phyloP scores from a whole-genome alignment of 2,113 vertebrate species.

The Ursus arctos region DNA sequence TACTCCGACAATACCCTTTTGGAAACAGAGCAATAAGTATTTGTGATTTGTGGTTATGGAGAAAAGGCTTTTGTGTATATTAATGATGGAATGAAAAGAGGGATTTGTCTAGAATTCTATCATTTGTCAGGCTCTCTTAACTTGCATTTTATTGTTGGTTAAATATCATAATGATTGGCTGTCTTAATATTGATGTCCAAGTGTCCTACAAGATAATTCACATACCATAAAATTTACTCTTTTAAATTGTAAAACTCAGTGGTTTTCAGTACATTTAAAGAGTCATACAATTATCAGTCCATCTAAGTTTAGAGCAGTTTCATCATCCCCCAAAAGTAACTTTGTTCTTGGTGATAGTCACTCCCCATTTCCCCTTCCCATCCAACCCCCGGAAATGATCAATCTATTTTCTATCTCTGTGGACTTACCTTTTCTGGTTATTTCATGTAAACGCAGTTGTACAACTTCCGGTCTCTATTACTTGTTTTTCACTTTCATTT shows the following conservation, averaged over 20 bases:
- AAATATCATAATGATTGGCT: not conserved
- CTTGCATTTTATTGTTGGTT: not conserved
- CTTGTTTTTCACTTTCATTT: not conserved
- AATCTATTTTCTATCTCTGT: not conserved
- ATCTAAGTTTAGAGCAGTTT: constrained; percentile 31
- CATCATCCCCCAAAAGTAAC: not conserved
- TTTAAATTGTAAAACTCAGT: not conserved
- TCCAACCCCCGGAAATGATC: not conserved
- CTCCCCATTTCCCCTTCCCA: not conserved
- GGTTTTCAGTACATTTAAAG: not conserved
- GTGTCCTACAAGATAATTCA: not conserved
- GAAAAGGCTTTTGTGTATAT: not conserved
- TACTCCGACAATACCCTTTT: not conserved
- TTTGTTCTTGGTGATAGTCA: not conserved
- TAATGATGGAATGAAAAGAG: not conserved
- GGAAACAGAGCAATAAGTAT: not conserved
- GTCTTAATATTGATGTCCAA: not conserved
- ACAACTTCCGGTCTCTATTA: not conserved
- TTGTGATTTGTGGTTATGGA: not conserved
- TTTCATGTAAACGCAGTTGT: not conserved
- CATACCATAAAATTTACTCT: not conserved
- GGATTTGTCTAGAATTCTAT: not conserved
- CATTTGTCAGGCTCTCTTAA: not conserved
- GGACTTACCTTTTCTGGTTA: not conserved
- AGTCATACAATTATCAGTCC: not conserved